These are phyloP conservation scores for Lasius platythorax DNA, from an alignment of 2,888 invertebrate genomes.

Conservation along the genomic window DNA sequence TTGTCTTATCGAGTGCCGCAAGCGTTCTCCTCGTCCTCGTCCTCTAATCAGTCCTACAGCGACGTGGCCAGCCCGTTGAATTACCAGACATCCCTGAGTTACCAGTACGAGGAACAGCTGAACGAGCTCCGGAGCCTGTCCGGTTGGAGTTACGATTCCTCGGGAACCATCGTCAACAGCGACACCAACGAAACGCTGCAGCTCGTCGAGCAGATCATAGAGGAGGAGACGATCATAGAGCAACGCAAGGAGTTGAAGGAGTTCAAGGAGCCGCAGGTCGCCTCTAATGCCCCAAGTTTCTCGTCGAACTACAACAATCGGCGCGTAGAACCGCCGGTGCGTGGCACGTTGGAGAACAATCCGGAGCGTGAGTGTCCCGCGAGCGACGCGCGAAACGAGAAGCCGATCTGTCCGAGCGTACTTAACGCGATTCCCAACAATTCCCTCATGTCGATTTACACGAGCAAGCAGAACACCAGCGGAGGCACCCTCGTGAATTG, in stretches of 20 bases:
- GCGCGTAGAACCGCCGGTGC: neutral
- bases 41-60: slow-evolving; percentile 78
- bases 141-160: slow-evolving; percentile 60
- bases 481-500: slow-evolving; percentile 23
- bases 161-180: slow-evolving; percentile 71
- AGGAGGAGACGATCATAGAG: slow-evolving; percentile 33
- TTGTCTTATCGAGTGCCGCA: slow-evolving; percentile 61
- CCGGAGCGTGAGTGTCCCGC: neutral
- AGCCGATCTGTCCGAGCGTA: neutral
- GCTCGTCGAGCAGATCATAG: slow-evolving; percentile 77
- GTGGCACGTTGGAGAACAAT: neutral
- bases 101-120: slow-evolving; percentile 72
- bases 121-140: slow-evolving; percentile 60
- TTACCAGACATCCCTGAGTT: slow-evolving; percentile 72
- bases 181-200: slow-evolving; percentile 73
- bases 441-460: slow-evolving; percentile 28
- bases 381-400: neutral
- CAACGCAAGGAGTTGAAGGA: slow-evolving; percentile 20
- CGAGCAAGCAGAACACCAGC: slow-evolving; percentile 9
- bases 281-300: slow-evolving; percentile 59
- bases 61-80: slow-evolving; percentile 78
- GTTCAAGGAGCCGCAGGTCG: slow-evolving; percentile 72
- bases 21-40: slow-evolving; percentile 75
- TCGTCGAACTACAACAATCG: neutral
- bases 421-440: neutral